Percentiles rank a stretch among this genome's conserved stretches.
Evolutionary conservation across 2,888 invertebrate genomes (phyloP).

Genomic region (Imbricaverruca yamaguchii): DNA sequence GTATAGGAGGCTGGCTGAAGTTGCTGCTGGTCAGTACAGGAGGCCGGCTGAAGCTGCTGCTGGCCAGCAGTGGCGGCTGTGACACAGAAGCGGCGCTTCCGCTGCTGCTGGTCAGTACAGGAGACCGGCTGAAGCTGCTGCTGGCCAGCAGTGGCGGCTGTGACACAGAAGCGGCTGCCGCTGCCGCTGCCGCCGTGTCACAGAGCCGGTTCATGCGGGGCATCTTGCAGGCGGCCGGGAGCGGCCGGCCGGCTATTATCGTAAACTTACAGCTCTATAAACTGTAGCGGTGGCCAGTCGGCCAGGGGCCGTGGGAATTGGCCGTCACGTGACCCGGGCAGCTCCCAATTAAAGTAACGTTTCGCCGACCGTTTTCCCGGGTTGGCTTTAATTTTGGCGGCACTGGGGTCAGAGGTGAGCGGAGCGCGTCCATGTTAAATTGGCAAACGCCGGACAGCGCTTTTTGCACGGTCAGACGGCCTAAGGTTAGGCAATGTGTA

Average conservation of each 20-base stretch:
- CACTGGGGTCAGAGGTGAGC: not conserved
- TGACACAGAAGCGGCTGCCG: not conserved
- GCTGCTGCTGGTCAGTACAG: no score
- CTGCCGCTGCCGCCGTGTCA: not conserved
- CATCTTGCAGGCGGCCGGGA: no score
- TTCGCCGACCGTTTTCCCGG: not conserved
- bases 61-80: no score
- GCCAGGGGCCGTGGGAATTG: not conserved
- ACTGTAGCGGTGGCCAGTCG: not conserved
- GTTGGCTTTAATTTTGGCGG: not conserved
- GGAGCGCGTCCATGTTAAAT: not conserved
- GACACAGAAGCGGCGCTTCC: no score
- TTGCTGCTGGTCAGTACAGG: no score
- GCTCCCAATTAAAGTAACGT: conserved; percentile 13
- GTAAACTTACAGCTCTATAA: conserved; percentile 17
- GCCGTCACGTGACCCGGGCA: not conserved
- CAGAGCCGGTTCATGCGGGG: no score
- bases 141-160: not conserved
- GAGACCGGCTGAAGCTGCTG: no score
- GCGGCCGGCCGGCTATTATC: not conserved
- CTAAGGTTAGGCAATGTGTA: not conserved
- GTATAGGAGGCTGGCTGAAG: no score
- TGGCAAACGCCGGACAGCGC: not conserved
- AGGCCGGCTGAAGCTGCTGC: no score
- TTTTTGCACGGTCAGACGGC: not conserved